phyloP scores from a whole-genome alignment of 2,113 vertebrate species.

The Tiliqua scincoides region DNA sequence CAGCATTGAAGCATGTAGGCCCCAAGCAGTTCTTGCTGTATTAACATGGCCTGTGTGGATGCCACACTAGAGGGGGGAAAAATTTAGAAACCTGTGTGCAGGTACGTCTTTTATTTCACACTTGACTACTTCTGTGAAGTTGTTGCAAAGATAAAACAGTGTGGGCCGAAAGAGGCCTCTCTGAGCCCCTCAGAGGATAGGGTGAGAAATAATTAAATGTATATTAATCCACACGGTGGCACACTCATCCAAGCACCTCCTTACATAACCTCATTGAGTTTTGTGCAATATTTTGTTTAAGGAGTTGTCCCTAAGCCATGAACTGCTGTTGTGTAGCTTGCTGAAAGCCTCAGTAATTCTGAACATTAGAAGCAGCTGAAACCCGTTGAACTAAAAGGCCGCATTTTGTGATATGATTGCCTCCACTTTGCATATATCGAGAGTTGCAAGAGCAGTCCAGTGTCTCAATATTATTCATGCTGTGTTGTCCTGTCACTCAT shows the following conservation, averaged over 20 bases:
- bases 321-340: not conserved
- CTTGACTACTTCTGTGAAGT: not conserved
- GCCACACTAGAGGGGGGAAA: no score
- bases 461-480: not conserved
- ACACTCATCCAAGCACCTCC: not conserved
- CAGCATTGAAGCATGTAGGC: not conserved
- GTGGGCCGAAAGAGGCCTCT: not conserved
- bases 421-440: not conserved
- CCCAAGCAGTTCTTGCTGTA: not conserved
- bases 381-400: not conserved
- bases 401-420: not conserved
- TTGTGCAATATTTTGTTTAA: not conserved
- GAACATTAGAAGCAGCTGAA: not conserved
- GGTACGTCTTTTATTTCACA: not conserved
- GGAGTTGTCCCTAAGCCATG: not conserved
- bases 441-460: not conserved
- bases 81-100: not conserved
- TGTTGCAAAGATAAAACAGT: not conserved
- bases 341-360: not conserved
- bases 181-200: not conserved
- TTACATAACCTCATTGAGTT: not conserved
- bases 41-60: not conserved
- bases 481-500: constrained; percentile 27
- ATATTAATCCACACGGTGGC: constrained; percentile 6
- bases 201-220: not conserved